Evolutionary conservation across 2,888 invertebrate species (phyloP).

Genomic region (Cephalotes varians): DNA sequence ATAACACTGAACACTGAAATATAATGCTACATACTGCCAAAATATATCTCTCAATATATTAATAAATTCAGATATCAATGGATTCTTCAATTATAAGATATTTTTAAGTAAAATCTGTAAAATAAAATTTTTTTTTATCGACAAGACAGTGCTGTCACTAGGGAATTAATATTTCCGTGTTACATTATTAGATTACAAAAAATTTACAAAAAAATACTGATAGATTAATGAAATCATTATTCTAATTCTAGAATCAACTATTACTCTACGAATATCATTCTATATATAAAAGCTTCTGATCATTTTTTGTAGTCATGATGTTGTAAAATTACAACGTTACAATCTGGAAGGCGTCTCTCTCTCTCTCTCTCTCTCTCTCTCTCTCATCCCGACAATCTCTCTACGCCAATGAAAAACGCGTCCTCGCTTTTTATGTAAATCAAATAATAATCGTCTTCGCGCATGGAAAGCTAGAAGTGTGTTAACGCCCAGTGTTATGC

Average conservation of each 20-base stretch:
- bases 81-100: no score
- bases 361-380: background rate
- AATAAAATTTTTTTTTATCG: no score
- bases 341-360: conserved; percentile 15
- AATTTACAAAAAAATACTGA: no score
- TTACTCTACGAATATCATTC: conserved; percentile 17
- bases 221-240: background rate
- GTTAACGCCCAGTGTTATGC: conserved; percentile 66
- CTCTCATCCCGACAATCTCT: conserved; percentile 21
- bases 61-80: no score
- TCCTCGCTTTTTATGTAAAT: conserved; percentile 57
- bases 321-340: conserved; percentile 15
- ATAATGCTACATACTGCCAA: no score
- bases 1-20: no score
- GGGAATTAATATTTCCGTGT: no score
- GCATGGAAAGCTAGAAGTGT: conserved; percentile 60
- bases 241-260: conserved; percentile 15
- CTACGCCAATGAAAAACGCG: conserved; percentile 50
- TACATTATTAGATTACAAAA: background rate
- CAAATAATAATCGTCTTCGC: conserved; percentile 65
- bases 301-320: conserved; percentile 15
- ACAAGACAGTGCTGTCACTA: no score
- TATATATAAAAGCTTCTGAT: conserved; percentile 3
- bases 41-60: no score
- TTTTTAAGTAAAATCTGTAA: no score